Evolutionary conservation across 2,888 invertebrate species (phyloP).

Genomic region (Papilio protenor): DNA sequence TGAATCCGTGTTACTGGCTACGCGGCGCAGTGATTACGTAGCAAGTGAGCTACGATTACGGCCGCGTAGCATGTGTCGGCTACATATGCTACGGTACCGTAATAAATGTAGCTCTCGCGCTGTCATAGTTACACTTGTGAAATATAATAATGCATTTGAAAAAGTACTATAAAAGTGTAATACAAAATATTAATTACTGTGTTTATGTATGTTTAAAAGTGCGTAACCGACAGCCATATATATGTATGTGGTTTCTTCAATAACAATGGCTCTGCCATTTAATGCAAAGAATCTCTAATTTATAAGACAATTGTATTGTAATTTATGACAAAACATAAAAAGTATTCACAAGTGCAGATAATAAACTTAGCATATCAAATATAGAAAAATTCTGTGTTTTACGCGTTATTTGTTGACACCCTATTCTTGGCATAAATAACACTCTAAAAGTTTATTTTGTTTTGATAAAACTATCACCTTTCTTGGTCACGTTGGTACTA

Average conservation of each 20-base stretch:
- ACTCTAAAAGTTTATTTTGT: neutral
- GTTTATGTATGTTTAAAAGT: no score
- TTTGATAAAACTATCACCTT: conserved; percentile 31
- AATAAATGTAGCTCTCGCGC: conserved; percentile 21
- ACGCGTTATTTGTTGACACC: neutral
- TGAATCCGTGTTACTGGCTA: conserved; percentile 11
- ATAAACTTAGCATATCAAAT: no score
- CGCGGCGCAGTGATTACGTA: conserved; percentile 18
- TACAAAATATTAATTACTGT: no score
- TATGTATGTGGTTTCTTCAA: no score
- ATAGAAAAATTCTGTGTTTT: neutral
- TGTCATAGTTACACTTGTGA: conserved; percentile 10
- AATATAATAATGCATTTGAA: conserved; percentile 2
- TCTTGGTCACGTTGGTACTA: neutral
- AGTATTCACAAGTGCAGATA: no score
- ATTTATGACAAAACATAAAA: no score
- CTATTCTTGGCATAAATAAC: neutral
- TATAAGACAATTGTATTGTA: no score
- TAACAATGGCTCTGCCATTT: no score
- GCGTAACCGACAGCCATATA: no score
- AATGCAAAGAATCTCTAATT: no score
- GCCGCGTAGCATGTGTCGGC: conserved; percentile 20
- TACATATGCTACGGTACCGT: conserved; percentile 19
- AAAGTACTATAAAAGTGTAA: neutral
- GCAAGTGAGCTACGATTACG: conserved; percentile 21